A percentile compares a stretch with the other conserved stretches of the same genome.
Evolutionary conservation across 2,888 invertebrate species (phyloP).

Genomic region (Lissonota sp.): DNA sequence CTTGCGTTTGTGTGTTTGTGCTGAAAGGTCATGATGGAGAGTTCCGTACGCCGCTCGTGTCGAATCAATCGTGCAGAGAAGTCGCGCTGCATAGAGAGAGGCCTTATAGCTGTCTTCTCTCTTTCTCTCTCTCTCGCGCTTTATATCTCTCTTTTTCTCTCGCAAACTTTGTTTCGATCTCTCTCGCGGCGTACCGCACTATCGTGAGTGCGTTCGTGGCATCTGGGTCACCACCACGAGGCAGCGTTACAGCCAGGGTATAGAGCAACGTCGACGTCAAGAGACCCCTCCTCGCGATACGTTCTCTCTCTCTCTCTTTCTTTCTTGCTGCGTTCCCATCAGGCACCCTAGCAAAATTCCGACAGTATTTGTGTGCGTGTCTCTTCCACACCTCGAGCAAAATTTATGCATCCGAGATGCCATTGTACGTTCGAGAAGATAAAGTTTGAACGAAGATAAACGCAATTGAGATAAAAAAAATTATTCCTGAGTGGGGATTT

Average conservation of each 20-base stretch:
- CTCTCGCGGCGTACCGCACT: conserved; percentile 25
- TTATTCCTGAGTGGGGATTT: no score
- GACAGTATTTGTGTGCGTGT: not conserved
- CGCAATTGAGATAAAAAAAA: no score
- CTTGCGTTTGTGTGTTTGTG: conserved; percentile 29
- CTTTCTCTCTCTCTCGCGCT: conserved; percentile 24
- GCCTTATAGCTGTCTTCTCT: conserved; percentile 11
- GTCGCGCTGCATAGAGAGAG: conserved; percentile 48
- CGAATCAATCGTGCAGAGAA: conserved; percentile 50
- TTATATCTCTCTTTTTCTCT: conserved; percentile 13
- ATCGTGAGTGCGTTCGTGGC: conserved; percentile 67
- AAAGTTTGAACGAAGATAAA: not conserved
- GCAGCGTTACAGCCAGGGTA: conserved; percentile 62
- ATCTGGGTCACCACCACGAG: conserved; percentile 74
- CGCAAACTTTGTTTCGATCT: not conserved
- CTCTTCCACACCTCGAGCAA: conserved; percentile 6
- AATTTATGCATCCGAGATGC: not conserved
- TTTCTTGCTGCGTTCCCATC: no score
- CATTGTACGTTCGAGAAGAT: not conserved
- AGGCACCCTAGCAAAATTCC: not conserved
- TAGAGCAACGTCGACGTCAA: conserved; percentile 20
- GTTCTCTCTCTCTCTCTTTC: not conserved
- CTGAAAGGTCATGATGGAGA: conserved; percentile 56
- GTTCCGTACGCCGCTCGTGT: conserved; percentile 40
- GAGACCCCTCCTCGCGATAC: not conserved